Evolutionary conservation across 2,113 vertebrate genomes (phyloP).

Genomic region (Crocuta crocuta): DNA sequence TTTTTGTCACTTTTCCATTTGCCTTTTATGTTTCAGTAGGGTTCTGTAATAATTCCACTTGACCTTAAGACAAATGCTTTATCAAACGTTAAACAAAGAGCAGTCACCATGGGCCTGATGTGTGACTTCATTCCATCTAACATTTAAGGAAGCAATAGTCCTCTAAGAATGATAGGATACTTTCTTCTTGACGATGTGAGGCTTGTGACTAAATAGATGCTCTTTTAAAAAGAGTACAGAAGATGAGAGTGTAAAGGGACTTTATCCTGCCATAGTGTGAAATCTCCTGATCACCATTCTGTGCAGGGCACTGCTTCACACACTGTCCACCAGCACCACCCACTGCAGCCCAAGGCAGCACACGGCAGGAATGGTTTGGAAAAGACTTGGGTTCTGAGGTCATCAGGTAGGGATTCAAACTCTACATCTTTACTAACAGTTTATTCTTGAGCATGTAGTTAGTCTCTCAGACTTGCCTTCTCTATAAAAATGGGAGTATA

Average conservation of each 20-base stretch:
- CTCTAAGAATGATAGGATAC: not conserved
- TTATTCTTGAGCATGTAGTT: not conserved
- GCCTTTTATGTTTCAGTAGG: not conserved
- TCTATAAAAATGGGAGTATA: not conserved
- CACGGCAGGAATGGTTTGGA: not conserved
- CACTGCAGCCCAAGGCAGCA: accelerated
- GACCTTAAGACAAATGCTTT: slow-evolving; percentile 16
- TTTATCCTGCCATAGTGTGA: not conserved
- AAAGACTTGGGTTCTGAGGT: not conserved
- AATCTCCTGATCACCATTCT: no score
- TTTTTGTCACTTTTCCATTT: slow-evolving; percentile 14
- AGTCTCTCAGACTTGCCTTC: not conserved
- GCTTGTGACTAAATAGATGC: not conserved
- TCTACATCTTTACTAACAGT: not conserved
- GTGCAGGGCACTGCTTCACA: not conserved
- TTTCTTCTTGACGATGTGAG: not conserved
- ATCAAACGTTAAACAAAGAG: not conserved
- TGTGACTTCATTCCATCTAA: not conserved
- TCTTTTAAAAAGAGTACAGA: not conserved
- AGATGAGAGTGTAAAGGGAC: not conserved
- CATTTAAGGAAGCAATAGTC: not conserved
- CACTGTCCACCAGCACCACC: not conserved
- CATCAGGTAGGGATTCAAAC: not conserved
- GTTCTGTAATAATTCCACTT: not conserved
- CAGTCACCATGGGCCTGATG: not conserved